phyloP scores from a whole-genome alignment of 2,797 vertebrate genomes.

The Aeoliscus strigatus region DNA sequence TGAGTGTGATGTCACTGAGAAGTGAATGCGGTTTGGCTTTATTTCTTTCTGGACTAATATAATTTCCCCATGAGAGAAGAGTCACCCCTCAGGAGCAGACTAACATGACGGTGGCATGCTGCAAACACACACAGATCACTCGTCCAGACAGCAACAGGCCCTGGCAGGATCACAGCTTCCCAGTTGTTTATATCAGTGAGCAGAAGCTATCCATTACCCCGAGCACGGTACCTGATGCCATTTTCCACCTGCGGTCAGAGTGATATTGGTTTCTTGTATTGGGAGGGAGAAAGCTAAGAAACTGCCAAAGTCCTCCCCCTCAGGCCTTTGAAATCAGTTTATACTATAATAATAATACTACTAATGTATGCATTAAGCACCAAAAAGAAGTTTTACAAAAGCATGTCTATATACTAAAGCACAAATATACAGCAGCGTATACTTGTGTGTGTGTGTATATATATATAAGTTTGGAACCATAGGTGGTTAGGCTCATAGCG shows the following conservation, averaged over 20 bases:
- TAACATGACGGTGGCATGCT: conserved; percentile 44
- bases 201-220: conserved; percentile 64
- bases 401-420: no score
- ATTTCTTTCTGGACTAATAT: conserved; percentile 82
- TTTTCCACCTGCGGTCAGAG: conserved; percentile 56
- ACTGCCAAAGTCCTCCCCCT: conserved; percentile 41
- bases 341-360: no score
- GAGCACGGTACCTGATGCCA: conserved; percentile 60
- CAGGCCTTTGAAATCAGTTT: conserved; percentile 51
- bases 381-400: no score
- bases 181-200: conserved; percentile 60
- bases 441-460: no score
- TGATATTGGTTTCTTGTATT: conserved; percentile 65
- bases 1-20: conserved; percentile 59
- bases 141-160: conserved; percentile 49
- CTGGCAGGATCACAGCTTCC: conserved; percentile 64
- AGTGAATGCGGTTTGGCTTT: conserved; percentile 46
- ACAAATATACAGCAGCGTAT: no score
- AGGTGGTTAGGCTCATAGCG: no score
- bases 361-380: no score
- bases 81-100: conserved; percentile 36
- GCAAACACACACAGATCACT: conserved; percentile 55
- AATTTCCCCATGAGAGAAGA: conserved; percentile 54
- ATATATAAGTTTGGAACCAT: no score
- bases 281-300: conserved; percentile 31